phyloP scores from a whole-genome alignment of 2,113 vertebrate genomes.

The Oreochromis tanganicae region DNA sequence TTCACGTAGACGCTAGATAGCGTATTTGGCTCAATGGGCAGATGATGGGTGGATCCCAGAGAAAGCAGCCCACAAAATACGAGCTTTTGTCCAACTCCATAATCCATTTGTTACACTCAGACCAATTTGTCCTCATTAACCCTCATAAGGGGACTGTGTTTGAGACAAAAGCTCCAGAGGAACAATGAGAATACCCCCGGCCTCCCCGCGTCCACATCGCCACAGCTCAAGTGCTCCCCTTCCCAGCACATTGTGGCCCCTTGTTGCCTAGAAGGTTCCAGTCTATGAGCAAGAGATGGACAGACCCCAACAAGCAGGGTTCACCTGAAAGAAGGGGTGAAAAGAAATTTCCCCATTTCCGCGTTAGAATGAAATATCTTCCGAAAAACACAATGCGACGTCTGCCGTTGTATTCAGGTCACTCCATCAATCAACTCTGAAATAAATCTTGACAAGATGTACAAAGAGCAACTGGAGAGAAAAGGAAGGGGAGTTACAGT shows the following conservation, averaged over 20 bases:
- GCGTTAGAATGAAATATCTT: conserved; percentile 51
- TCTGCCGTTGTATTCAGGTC: conserved; percentile 53
- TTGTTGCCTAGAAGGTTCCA: conserved; percentile 53
- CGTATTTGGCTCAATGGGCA: conserved; percentile 71
- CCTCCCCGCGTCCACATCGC: conserved; percentile 61
- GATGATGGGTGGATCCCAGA: conserved; percentile 69
- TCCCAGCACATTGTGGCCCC: conserved; percentile 68
- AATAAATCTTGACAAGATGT: conserved; percentile 56
- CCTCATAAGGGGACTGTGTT: conserved; percentile 84
- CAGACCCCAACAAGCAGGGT: conserved; percentile 42
- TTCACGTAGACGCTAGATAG: conserved; percentile 81
- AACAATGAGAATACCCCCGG: conserved; percentile 74
- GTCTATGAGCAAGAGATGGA: conserved; percentile 63
- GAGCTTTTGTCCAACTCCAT: conserved; percentile 78
- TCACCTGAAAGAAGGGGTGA: conserved; percentile 64
- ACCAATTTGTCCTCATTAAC: conserved; percentile 95
- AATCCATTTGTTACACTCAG: conserved; percentile 84
- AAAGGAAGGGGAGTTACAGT: conserved; percentile 50
- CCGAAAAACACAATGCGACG: conserved; percentile 46
- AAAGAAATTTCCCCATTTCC: conserved; percentile 47
- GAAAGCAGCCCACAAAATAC: conserved; percentile 62
- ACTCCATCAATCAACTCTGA: conserved; percentile 66
- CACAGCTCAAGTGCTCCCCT: conserved; percentile 68
- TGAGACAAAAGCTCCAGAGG: conserved; percentile 82
- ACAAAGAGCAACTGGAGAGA: conserved; percentile 43